Evolutionary conservation across 1,140 invertebrate genomes (phyloP), one percentile per base, ranked within the genome.

Genomic region (Odontomachus brunneus): DNA sequence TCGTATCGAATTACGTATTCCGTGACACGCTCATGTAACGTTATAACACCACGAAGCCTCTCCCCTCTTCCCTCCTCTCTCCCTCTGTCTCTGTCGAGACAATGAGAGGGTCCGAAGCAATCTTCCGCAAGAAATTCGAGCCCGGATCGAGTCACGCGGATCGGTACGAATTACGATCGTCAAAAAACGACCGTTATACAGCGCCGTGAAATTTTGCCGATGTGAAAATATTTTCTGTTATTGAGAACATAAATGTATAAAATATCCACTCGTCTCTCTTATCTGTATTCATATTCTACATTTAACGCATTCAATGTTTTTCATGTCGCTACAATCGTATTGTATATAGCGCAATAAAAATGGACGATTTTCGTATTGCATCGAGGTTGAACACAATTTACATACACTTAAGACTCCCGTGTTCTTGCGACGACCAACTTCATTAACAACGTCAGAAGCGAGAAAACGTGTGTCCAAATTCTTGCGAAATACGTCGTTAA

Each of bases 1-100:
- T 51, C 65, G 75, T 87, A 89, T 90, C 87, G 59, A 87, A 89
- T 90, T 90, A 87, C 89, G 66, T 86, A 89, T 90, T 89, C 85
- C 78, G 29, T 66, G 57, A 66, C 72, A 69, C 75, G 86, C 80
- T 83, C 83, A 53, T 84, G 67, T 83, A 82, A 82, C 78, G 51
- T 82, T 80, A 80, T 80, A 80, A 80, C 57, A 59, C 24, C 65
- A 38, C 53, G 38, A 80, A 80, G 65, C 22, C 53, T 71, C 63
- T 69, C 51, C 57, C 62, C 55, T n/a, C n/a, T n/a, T n/a, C n/a
- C n/a, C n/a, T n/a, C n/a, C n/a, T n/a, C n/a, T n/a, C n/a, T n/a
- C n/a, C n/a, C 63, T 62, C 74, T 53, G 69, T 71, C 71, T 88
- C 82, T 88, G 73, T 67, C 84, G 76, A 81, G 84, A 86, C 84